Evolutionary conservation across 2,113 vertebrate genomes (phyloP), one percentile per base, ranked within the genome.

Genomic region (Microtus pennsylvanicus): DNA sequence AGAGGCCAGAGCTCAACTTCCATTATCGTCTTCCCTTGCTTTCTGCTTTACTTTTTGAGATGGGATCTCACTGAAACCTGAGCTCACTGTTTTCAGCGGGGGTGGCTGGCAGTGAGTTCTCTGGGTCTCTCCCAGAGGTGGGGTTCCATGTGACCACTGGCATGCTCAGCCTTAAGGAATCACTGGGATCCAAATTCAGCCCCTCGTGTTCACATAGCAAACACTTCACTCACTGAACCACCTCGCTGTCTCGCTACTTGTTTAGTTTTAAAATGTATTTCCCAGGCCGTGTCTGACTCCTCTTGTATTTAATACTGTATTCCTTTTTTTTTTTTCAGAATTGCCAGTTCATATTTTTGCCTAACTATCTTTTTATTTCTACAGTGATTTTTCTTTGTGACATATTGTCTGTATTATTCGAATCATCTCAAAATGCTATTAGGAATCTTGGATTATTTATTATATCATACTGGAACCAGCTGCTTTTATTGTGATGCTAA

Each of bases 311-410:
- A 90, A 67, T 77, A 42, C 4, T 12, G n/a, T 33, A 47, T 78
- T 86, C 24, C 7, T 87, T 24, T 77, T 76, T 92, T 52, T 72
- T 93, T 50, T 50, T 50, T 47, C 47, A 50, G 12, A 92, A 70
- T 63, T 61, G 24, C 12, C 33, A 89, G 0, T 82, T 96, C 17
- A 26, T 74, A 17, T 52, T 19, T 95, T 93, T 90, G 42, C 13
- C n/a, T 63, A 83, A 16, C 63, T 63, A 91, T 42, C 38, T 82
- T 93, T 90, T 89, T 50, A 86, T 91, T 67, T 93, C 19, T 90
- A 61, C 9, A 80, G 16, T 89, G 30, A n/a, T 80, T 72, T 72
- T 65, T 55, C 33, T 87, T 91, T 80, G 52, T 30, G 2, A 80
- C 6, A 35, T 76, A 35, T 16, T 19, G 77, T 12, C 22, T 95